phyloP scores from a whole-genome alignment of 1,140 invertebrate species.

The Drosophila arizonae region DNA sequence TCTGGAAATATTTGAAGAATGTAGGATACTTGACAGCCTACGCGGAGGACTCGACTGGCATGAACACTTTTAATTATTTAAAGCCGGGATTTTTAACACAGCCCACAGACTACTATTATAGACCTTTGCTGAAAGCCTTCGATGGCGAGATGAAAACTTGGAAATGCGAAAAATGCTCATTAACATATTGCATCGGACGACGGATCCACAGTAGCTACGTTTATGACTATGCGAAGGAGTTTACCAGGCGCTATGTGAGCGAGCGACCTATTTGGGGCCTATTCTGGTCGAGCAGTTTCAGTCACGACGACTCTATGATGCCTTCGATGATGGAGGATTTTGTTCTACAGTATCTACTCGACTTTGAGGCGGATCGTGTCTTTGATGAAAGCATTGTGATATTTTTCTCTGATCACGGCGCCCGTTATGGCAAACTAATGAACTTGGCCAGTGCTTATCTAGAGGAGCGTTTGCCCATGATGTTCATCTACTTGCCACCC shows the following conservation, averaged over 20 bases:
- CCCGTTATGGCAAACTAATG: slow-evolving; percentile 91
- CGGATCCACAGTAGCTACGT: slow-evolving; percentile 84
- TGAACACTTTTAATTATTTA: slow-evolving; percentile 91
- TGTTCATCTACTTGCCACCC: slow-evolving; percentile 91
- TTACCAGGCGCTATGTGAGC: slow-evolving; percentile 79
- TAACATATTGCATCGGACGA: slow-evolving; percentile 84
- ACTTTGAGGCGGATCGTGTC: slow-evolving; percentile 84
- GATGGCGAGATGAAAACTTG: slow-evolving; percentile 63
- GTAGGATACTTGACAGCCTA: slow-evolving; percentile 90
- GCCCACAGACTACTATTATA: slow-evolving; percentile 92
- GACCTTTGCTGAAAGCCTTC: slow-evolving; percentile 88
- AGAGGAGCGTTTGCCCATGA: slow-evolving; percentile 95
- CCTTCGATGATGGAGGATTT: slow-evolving; percentile 87
- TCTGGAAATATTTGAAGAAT: slow-evolving; percentile 90
- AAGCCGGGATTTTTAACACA: slow-evolving; percentile 90
- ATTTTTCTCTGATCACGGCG: slow-evolving; percentile 96
- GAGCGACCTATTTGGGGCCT: slow-evolving; percentile 87
- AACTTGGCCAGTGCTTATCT: slow-evolving; percentile 86
- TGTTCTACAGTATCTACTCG: slow-evolving; percentile 85
- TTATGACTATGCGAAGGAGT: slow-evolving; percentile 85
- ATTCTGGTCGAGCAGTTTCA: slow-evolving; percentile 90
- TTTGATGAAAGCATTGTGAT: slow-evolving; percentile 89
- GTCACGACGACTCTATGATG: slow-evolving; percentile 87
- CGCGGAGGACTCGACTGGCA: slow-evolving; percentile 88
- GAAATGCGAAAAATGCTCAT: slow-evolving; percentile 37